Percentiles rank a stretch among this genome's conserved stretches.
Conservation (phyloP, 2,113 vertebrate species). For the Centropus bengalensis region DNA sequence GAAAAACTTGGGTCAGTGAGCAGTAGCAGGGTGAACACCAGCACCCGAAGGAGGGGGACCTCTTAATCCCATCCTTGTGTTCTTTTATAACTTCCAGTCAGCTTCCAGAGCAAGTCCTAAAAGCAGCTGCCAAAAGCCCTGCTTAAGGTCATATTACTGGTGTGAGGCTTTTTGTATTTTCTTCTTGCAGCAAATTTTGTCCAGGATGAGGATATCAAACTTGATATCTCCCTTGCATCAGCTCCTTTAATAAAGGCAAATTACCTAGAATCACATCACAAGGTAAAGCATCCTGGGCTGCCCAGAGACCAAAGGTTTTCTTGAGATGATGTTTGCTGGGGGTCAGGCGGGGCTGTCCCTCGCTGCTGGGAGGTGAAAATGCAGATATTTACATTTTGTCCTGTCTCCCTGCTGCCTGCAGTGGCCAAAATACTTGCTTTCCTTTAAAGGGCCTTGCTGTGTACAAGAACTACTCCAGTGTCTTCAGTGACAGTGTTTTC, state of each 20-base stretch:
- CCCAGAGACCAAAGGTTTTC: neutral
- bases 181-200: slow-evolving; percentile 80
- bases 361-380: too few species aligned
- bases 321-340: accelerated
- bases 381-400: neutral
- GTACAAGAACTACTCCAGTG: slow-evolving; percentile 69
- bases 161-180: neutral
- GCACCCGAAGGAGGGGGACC: neutral
- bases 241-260: slow-evolving; percentile 77
- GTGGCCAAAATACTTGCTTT: accelerated
- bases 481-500: slow-evolving; percentile 74
- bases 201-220: slow-evolving; percentile 73
- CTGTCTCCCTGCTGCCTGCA: neutral
- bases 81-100: neutral
- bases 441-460: slow-evolving; percentile 77
- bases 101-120: neutral
- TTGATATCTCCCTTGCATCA: slow-evolving; percentile 79
- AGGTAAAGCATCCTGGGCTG: slow-evolving; percentile 67
- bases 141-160: accelerated
- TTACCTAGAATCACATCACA: slow-evolving; percentile 89
- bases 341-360: neutral
- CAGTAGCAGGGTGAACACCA: neutral
- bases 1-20: neutral
- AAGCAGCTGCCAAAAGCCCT: accelerated
- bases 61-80: neutral